Evolutionary conservation across 2,888 invertebrate species (phyloP).

Genomic region (Sesamia inferens): DNA sequence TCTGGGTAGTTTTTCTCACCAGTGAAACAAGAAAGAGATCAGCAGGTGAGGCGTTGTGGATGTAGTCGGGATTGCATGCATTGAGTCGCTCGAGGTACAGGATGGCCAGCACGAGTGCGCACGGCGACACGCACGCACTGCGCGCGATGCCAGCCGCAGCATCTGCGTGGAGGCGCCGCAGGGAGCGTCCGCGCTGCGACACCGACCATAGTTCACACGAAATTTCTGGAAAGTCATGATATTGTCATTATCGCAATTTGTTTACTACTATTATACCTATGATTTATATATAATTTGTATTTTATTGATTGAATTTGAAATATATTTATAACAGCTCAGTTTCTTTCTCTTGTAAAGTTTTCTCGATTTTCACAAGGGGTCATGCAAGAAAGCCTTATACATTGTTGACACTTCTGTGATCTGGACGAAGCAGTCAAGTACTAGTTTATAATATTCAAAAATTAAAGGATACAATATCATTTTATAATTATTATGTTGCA

Average conservation of each 20-base stretch:
- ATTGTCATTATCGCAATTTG: not conserved
- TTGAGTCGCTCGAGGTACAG: constrained; percentile 97
- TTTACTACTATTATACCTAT: not conserved
- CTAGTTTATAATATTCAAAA: no score
- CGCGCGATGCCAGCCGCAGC: constrained; percentile 94
- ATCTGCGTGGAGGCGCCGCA: constrained; percentile 94
- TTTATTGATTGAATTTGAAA: not conserved
- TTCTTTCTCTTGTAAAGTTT: not conserved
- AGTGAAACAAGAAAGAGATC: constrained; percentile 98
- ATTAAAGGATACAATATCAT: not conserved
- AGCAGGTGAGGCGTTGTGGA: constrained; percentile 95
- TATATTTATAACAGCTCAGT: not conserved
- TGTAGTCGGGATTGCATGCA: constrained; percentile 94
- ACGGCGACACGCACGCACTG: constrained; percentile 96
- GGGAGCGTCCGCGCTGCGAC: constrained; percentile 93
- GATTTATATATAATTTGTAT: not conserved
- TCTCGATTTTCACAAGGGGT: not conserved
- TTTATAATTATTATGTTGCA: not conserved
- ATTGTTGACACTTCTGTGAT: no score
- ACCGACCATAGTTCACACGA: constrained; percentile 96
- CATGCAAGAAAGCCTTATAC: not conserved
- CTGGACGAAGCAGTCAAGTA: no score
- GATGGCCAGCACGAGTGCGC: constrained; percentile 97
- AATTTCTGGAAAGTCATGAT: constrained; percentile 90
- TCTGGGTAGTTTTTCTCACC: constrained; percentile 87